These are phyloP conservation scores for Enteromius thamalakanensis DNA, from an alignment of 2,797 vertebrate genomes.

Conservation along the genomic window DNA sequence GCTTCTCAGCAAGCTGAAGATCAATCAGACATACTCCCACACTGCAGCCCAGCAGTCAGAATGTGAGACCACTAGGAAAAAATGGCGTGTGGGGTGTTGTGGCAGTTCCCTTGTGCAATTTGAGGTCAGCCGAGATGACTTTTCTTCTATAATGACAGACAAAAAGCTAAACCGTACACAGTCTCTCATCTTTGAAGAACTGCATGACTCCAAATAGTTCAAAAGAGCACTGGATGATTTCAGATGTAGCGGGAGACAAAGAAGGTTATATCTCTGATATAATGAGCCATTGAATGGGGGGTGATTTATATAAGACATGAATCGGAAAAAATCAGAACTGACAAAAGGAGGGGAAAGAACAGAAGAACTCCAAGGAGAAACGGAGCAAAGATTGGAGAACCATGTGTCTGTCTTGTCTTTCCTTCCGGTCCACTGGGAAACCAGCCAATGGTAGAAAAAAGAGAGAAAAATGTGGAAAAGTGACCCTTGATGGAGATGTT, in stretches of 20 bases:
- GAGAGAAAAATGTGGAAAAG: slow-evolving; percentile 53
- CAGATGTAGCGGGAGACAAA: slow-evolving; percentile 41
- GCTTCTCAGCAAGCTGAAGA: slow-evolving; percentile 27
- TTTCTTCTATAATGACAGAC: slow-evolving; percentile 50
- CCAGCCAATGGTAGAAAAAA: slow-evolving; percentile 56
- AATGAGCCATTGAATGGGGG: slow-evolving; percentile 18
- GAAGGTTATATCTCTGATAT: slow-evolving; percentile 28
- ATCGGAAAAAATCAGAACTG: slow-evolving; percentile 43
- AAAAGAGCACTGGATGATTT: slow-evolving; percentile 16
- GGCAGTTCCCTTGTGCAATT: slow-evolving; percentile 39
- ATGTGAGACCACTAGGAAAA: slow-evolving; percentile 51
- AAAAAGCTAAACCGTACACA: slow-evolving; percentile 42
- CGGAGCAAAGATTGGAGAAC: slow-evolving; percentile 50
- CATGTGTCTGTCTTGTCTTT: slow-evolving; percentile 48
- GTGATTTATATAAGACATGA: slow-evolving; percentile 49
- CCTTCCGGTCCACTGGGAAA: slow-evolving; percentile 55
- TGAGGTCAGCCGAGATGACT: slow-evolving; percentile 48
- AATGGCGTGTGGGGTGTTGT: slow-evolving; percentile 27
- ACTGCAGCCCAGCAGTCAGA: slow-evolving; percentile 51
- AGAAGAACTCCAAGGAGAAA: slow-evolving; percentile 31
- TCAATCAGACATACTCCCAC: slow-evolving; percentile 45
- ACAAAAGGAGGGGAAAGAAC: slow-evolving; percentile 45
- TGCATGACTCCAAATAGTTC: slow-evolving; percentile 47
- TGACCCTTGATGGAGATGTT: slow-evolving; percentile 57
- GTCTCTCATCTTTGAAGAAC: slow-evolving; percentile 46